Percentiles rank a stretch among this genome's conserved stretches.
These are phyloP conservation scores for Drosophila greeni DNA, from an alignment of 2,888 invertebrate species.

Conservation along the genomic window DNA sequence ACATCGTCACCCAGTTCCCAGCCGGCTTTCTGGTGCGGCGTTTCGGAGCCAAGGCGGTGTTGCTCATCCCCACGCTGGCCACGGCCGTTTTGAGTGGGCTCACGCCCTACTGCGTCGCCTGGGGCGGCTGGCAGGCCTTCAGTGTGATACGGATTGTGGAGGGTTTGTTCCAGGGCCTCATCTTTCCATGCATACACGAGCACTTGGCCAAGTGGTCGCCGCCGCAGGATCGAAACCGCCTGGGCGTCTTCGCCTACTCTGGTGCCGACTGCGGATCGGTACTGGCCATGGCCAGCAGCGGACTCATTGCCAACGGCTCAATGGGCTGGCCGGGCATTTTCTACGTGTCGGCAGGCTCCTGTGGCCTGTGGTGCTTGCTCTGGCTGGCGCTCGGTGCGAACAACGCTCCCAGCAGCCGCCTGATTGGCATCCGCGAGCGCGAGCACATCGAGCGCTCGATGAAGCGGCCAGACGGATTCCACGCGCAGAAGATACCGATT, in stretches of 20 bases:
- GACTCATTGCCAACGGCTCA: constrained; percentile 81
- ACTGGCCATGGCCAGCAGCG: constrained; percentile 82
- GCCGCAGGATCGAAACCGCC: constrained; percentile 81
- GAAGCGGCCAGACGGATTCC: constrained; percentile 55
- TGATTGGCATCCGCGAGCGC: constrained; percentile 81
- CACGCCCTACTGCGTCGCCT: constrained; percentile 84
- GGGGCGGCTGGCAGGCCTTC: constrained; percentile 82
- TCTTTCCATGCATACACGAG: constrained; percentile 83
- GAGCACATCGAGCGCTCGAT: constrained; percentile 81
- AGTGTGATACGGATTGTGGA: constrained; percentile 82
- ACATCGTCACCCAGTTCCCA: constrained; percentile 82
- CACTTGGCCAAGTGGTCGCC: constrained; percentile 85
- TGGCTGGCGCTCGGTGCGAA: constrained; percentile 82
- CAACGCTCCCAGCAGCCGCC: constrained; percentile 80
- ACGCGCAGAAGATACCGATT: constrained; percentile 75
- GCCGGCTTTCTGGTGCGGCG: constrained; percentile 83
- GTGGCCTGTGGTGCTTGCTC: constrained; percentile 79
- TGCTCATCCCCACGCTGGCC: constrained; percentile 81
- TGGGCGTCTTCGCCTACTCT: constrained; percentile 80
- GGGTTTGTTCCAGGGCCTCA: constrained; percentile 84
- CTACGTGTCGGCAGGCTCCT: constrained; percentile 81
- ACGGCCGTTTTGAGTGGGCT: constrained; percentile 83
- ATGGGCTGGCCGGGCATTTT: constrained; percentile 84
- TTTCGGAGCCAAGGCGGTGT: constrained; percentile 84
- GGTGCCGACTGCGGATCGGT: constrained; percentile 84